Conservation (phyloP, 1,140 invertebrate genomes). For the Panagrolaimus sp. region DNA sequence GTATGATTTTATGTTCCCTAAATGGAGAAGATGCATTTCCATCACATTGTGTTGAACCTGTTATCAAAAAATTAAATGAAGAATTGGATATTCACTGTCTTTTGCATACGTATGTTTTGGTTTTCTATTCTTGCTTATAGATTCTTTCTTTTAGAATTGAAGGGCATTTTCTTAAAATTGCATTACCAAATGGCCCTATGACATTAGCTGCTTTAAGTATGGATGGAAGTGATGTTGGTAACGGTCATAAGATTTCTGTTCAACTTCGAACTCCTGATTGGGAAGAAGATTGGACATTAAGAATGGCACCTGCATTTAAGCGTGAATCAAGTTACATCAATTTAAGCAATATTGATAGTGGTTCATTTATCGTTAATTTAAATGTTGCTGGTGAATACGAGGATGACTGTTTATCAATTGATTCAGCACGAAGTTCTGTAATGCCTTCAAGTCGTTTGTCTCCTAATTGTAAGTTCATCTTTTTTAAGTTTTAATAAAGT, state of each 20-base stretch:
- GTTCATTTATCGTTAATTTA: background rate
- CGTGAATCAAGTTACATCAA: slow-evolving; percentile 12
- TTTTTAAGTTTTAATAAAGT: slow-evolving; percentile 11
- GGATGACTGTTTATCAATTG: background rate
- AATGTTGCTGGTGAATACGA: background rate
- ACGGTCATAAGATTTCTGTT: slow-evolving; percentile 24
- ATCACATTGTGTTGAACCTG: background rate
- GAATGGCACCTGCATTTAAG: background rate
- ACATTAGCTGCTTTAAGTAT: slow-evolving; percentile 55
- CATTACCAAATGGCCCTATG: slow-evolving; percentile 45
- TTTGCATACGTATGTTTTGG: slow-evolving; percentile 14
- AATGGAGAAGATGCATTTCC: slow-evolving; percentile 33
- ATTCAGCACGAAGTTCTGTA: background rate
- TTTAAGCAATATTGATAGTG: background rate
- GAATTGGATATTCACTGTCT: slow-evolving; percentile 14
- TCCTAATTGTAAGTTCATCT: background rate
- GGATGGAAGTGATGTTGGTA: slow-evolving; percentile 41
- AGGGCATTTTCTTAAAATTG: slow-evolving; percentile 37
- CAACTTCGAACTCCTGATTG: slow-evolving; percentile 27
- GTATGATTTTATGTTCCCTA: slow-evolving; percentile 17
- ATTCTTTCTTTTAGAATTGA: slow-evolving; percentile 39
- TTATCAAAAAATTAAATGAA: slow-evolving; percentile 20
- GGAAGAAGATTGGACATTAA: slow-evolving; percentile 18
- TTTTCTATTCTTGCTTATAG: background rate
- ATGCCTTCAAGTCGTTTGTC: slow-evolving; percentile 9